phyloP scores from a whole-genome alignment of 2,797 vertebrate species.

The Crax fasciolata region DNA sequence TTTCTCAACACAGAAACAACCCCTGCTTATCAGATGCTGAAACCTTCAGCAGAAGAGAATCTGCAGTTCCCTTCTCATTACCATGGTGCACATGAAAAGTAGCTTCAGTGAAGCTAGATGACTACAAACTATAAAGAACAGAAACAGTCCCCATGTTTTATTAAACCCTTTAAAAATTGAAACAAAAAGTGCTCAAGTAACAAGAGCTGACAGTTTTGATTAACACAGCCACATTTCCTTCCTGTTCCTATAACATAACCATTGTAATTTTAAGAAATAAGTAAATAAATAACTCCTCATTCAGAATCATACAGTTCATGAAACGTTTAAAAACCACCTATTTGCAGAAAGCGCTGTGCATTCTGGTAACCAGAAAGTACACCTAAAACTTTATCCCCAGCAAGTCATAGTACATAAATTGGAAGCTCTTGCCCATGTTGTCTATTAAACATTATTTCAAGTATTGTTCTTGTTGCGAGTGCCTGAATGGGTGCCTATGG shows the following conservation, averaged over 20 bases:
- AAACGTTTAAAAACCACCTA: not conserved
- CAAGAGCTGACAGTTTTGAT: slow-evolving; percentile 32
- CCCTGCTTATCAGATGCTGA: not conserved
- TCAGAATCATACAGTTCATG: not conserved
- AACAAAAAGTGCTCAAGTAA: slow-evolving; percentile 40
- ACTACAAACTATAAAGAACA: slow-evolving; percentile 22
- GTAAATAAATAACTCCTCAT: not conserved
- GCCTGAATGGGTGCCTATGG: not conserved
- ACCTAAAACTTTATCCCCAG: not conserved
- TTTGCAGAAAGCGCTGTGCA: not conserved
- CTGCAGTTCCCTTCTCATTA: slow-evolving; percentile 13
- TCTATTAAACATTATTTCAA: not conserved
- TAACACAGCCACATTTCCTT: not conserved
- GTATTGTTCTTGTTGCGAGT: not conserved
- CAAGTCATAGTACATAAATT: not conserved
- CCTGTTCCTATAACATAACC: not conserved
- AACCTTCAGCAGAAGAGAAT: not conserved
- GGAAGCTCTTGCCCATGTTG: accelerated
- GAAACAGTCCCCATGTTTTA: slow-evolving; percentile 35
- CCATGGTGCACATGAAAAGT: not conserved
- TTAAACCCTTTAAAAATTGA: slow-evolving; percentile 68
- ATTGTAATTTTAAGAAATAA: not conserved
- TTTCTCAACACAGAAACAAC: not conserved
- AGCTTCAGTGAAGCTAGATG: slow-evolving; percentile 2
- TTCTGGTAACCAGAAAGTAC: not conserved